A percentile compares a stretch with the other conserved stretches of the same genome.
Evolutionary conservation across 1,140 invertebrate genomes (phyloP).

Genomic region (Thaumetopoea pityocampa): DNA sequence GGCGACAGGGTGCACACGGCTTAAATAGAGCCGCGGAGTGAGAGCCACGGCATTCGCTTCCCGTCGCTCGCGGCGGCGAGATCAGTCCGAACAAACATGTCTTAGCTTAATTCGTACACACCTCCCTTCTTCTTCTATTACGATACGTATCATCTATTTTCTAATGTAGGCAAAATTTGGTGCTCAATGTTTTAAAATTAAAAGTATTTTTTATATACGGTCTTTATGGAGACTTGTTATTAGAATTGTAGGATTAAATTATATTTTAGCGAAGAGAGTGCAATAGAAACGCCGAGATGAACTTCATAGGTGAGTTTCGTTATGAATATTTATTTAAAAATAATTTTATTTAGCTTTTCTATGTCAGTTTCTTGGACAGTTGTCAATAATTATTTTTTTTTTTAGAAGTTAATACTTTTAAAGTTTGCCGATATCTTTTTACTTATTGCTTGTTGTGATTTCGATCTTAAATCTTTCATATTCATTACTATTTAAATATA

Average conservation of each 20-base stretch:
- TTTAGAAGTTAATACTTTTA: too few relatives aligned
- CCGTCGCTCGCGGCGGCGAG: conserved; percentile 41
- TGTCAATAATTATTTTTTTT: too few relatives aligned
- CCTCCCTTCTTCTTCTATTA: conserved; percentile 49
- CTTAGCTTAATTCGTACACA: conserved; percentile 34
- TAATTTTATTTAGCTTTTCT: too few relatives aligned
- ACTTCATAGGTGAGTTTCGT: conserved; percentile 61
- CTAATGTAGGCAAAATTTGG: conserved; percentile 54
- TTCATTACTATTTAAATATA: too few relatives aligned
- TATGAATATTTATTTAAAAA: too few relatives aligned
- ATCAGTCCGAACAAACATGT: conserved; percentile 40
- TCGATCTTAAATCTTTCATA: too few relatives aligned
- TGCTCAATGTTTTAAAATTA: conserved; percentile 54
- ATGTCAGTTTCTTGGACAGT: too few relatives aligned
- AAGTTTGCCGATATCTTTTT: too few relatives aligned
- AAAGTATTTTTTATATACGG: conserved; percentile 62
- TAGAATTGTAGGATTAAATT: conserved; percentile 42
- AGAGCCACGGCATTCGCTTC: conserved; percentile 42
- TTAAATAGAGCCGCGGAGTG: conserved; percentile 44
- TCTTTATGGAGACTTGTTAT: conserved; percentile 45
- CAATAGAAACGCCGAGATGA: conserved; percentile 45
- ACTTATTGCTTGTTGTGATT: too few relatives aligned
- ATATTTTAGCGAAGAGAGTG: conserved; percentile 42
- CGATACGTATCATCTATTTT: conserved; percentile 69
- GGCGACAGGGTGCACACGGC: conserved; percentile 6